Evolutionary conservation across 2,888 invertebrate genomes (phyloP).

Genomic region (Lottia scabra): DNA sequence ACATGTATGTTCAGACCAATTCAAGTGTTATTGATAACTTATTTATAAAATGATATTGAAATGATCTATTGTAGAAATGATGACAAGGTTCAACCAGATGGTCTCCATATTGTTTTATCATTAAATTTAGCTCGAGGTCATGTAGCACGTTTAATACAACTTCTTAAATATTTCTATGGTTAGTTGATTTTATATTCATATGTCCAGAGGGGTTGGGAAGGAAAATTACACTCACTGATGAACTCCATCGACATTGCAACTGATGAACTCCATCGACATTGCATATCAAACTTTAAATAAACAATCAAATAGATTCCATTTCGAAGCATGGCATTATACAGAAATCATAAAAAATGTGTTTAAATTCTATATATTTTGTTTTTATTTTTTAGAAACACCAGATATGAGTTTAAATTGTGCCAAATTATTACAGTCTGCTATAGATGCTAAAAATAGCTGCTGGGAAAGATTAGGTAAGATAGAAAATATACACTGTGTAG

Average conservation of each 20-base stretch:
- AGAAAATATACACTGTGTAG: too few relatives aligned
- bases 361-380: not conserved
- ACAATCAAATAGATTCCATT: too few relatives aligned
- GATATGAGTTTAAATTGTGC: conserved; percentile 46
- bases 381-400: conserved; percentile 40
- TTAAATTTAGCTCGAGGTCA: conserved; percentile 64
- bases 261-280: too few relatives aligned
- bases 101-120: conserved; percentile 56
- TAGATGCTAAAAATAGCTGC: conserved; percentile 53
- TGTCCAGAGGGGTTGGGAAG: too few relatives aligned
- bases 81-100: conserved; percentile 45
- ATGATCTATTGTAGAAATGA: conserved; percentile 37
- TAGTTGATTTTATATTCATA: not conserved
- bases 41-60: too few relatives aligned
- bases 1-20: too few relatives aligned
- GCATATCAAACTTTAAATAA: too few relatives aligned
- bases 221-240: too few relatives aligned
- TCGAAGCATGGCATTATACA: too few relatives aligned
- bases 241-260: too few relatives aligned
- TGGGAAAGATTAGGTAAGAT: conserved; percentile 60
- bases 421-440: conserved; percentile 49
- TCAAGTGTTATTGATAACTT: too few relatives aligned
- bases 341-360: too few relatives aligned
- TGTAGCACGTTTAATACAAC: conserved; percentile 54
- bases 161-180: conserved; percentile 56